Conservation (phyloP, 2,888 invertebrate genomes). For the Calliopum simillimum region DNA sequence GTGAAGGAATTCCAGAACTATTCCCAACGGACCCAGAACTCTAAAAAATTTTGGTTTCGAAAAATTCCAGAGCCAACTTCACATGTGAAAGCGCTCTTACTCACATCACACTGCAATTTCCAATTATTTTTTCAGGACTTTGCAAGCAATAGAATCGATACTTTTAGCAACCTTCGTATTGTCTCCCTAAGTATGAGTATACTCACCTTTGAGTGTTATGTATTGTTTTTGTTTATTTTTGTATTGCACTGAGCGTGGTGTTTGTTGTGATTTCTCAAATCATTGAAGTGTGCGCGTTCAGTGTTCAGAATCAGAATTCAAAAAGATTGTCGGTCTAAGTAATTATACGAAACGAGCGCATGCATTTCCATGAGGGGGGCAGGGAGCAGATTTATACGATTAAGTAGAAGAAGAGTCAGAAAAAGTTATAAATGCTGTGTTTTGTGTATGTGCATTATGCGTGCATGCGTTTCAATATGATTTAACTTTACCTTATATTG, state of each 20-base stretch:
- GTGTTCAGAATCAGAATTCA: not conserved
- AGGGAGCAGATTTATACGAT: too few species aligned
- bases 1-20: too few species aligned
- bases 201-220: not conserved
- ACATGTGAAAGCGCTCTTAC: too few species aligned
- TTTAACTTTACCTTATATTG: not conserved
- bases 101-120: too few species aligned
- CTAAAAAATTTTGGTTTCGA: too few species aligned
- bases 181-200: not conserved
- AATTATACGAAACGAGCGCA: not conserved
- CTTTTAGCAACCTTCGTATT: not conserved
- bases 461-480: conserved; percentile 15
- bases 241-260: not conserved
- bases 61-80: too few species aligned
- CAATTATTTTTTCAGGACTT: too few species aligned
- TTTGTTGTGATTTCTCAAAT: conserved; percentile 20
- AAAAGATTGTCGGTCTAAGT: not conserved
- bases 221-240: not conserved
- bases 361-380: not conserved
- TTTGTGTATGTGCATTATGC: conserved; percentile 13
- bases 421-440: not conserved
- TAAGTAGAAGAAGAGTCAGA: not conserved
- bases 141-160: not conserved
- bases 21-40: too few species aligned
- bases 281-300: conserved; percentile 2